Conservation (phyloP, 2,888 invertebrate species). For the Erebia aethiops region DNA sequence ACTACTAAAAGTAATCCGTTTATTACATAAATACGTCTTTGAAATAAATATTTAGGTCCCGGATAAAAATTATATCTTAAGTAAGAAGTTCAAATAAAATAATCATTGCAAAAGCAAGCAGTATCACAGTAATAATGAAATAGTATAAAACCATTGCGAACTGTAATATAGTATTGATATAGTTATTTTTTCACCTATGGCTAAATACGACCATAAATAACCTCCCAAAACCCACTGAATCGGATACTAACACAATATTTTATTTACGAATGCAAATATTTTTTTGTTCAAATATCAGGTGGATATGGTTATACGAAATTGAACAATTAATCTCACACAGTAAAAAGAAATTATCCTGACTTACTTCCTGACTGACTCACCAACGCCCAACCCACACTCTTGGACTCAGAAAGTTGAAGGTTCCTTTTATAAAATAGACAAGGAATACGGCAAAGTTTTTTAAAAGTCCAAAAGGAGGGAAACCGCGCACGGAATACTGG, state of each 20-base stretch:
- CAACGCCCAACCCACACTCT: too few relatives aligned
- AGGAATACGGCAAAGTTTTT: too few relatives aligned
- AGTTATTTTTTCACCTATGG: slow-evolving; percentile 29
- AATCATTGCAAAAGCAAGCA: background rate
- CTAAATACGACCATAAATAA: slow-evolving; percentile 32
- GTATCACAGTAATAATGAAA: background rate
- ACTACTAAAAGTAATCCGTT: too few relatives aligned
- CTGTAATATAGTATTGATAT: slow-evolving; percentile 24
- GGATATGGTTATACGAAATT: slow-evolving; percentile 36
- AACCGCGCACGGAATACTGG: too few relatives aligned
- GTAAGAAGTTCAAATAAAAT: background rate
- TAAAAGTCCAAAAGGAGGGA: too few relatives aligned
- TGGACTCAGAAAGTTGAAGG: too few relatives aligned
- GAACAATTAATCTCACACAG: background rate
- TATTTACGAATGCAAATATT: slow-evolving; percentile 44
- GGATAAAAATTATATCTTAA: too few relatives aligned
- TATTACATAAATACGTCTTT: too few relatives aligned
- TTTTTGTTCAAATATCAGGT: slow-evolving; percentile 44
- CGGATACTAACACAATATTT: slow-evolving; percentile 32
- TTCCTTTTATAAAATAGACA: too few relatives aligned
- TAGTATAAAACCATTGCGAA: slow-evolving; percentile 8
- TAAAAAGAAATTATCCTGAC: too few relatives aligned
- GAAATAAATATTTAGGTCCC: too few relatives aligned
- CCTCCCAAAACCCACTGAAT: slow-evolving; percentile 39
- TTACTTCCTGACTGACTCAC: too few relatives aligned